phyloP scores from a whole-genome alignment of 2,797 vertebrate species.

The Sparus aurata region DNA sequence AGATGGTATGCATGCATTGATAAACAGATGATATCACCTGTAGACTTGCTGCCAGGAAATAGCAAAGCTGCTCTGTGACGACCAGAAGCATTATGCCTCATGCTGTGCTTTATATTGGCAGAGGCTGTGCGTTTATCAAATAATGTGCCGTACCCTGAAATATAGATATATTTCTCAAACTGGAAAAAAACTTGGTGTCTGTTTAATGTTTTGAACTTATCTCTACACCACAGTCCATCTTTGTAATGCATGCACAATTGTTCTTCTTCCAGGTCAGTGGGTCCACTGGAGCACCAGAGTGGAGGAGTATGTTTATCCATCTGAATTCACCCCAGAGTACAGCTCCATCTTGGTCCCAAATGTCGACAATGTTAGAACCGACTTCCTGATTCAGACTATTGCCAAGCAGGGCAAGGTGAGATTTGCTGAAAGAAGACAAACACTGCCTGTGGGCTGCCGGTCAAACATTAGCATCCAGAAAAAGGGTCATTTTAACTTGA shows the following conservation, averaged over 20 bases:
- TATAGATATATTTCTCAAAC: not conserved
- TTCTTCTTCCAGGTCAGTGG: slow-evolving; percentile 89
- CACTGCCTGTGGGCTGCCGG: not conserved
- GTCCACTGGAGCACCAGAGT: slow-evolving; percentile 89
- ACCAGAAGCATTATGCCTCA: not conserved
- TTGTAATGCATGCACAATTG: slow-evolving; percentile 40
- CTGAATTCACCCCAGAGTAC: slow-evolving; percentile 87
- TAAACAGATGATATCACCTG: slow-evolving; percentile 35
- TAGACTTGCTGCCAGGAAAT: slow-evolving; percentile 8
- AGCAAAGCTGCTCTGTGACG: slow-evolving; percentile 3
- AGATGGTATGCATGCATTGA: slow-evolving; percentile 84
- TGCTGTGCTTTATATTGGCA: not conserved
- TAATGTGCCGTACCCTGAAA: not conserved
- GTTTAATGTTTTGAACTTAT: slow-evolving; percentile 31
- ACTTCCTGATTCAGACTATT: slow-evolving; percentile 94
- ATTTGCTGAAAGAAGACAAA: not conserved
- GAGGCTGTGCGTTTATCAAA: not conserved
- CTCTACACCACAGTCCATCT: not conserved
- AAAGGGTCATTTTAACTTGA: too few relatives aligned
- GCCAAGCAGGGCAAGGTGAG: slow-evolving; percentile 95
- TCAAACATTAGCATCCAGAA: too few relatives aligned
- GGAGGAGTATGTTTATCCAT: slow-evolving; percentile 92
- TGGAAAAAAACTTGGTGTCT: not conserved
- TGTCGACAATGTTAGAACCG: slow-evolving; percentile 94
- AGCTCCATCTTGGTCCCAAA: slow-evolving; percentile 95